These are phyloP conservation scores for Drosophila mettleri DNA, from an alignment of 2,888 invertebrate species.

Conservation along the genomic window DNA sequence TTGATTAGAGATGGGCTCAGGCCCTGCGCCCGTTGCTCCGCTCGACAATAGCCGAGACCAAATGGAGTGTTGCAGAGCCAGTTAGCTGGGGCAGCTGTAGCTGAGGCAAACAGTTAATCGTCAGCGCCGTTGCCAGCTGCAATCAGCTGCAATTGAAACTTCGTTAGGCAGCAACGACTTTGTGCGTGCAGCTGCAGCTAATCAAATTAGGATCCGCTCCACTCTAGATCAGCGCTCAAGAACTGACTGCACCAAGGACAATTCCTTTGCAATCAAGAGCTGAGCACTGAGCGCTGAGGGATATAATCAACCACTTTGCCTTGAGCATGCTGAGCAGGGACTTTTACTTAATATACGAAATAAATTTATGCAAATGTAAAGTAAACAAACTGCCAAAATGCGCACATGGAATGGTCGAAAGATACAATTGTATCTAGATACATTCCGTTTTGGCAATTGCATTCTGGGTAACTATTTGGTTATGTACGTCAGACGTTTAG, in stretches of 20 bases:
- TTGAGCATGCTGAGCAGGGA: background rate
- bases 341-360: constrained; percentile 47
- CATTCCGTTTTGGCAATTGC: constrained; percentile 31
- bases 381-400: constrained; percentile 45
- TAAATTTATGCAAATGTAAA: constrained; percentile 64
- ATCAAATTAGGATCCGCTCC: constrained; percentile 28
- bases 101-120: constrained; percentile 25
- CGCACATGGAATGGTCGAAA: constrained; percentile 9
- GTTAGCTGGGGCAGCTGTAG: constrained; percentile 12
- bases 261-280: constrained; percentile 38
- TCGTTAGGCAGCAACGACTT: constrained; percentile 27
- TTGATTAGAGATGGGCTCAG: constrained; percentile 17
- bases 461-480: constrained; percentile 37
- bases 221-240: constrained; percentile 8
- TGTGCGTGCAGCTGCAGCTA: constrained; percentile 26
- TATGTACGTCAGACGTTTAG: constrained; percentile 52
- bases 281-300: background rate
- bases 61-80: constrained; percentile 5
- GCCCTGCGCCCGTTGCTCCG: background rate
- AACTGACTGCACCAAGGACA: constrained; percentile 10
- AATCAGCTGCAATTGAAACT: constrained; percentile 48
- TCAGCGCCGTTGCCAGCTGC: constrained; percentile 1
- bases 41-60: constrained; percentile 6
- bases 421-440: constrained; percentile 18
- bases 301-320: constrained; percentile 25